Conservation (phyloP, 2,797 vertebrate genomes). For the Emys orbicularis region DNA sequence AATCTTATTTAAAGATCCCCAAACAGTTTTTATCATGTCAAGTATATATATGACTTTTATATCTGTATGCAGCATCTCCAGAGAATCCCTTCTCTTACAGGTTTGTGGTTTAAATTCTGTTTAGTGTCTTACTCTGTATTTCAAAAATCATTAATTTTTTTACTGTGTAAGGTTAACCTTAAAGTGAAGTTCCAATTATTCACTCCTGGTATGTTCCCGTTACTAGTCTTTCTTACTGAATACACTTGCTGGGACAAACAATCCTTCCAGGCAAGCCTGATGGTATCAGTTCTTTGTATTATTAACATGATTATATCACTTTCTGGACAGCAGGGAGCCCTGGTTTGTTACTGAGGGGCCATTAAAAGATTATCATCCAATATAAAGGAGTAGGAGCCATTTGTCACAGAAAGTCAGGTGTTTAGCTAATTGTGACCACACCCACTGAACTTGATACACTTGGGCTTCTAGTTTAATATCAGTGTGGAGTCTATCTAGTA, state of each 20-base stretch:
- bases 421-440: not conserved
- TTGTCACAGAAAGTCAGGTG: not conserved
- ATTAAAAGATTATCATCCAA: not conserved
- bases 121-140: not conserved
- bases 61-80: constrained; percentile 1
- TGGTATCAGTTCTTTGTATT: not conserved
- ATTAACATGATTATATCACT: not conserved
- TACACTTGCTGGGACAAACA: not conserved
- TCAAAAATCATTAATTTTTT: not conserved
- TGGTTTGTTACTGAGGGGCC: not conserved
- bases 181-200: not conserved
- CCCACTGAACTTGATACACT: not conserved
- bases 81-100: not conserved
- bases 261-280: not conserved
- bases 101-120: constrained; percentile 22
- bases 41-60: constrained; percentile 44
- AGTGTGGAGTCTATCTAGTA: not conserved
- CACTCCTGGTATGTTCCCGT: not conserved
- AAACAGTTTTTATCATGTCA: constrained; percentile 34
- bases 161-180: not conserved
- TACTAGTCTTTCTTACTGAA: not conserved
- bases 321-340: not conserved
- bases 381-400: not conserved
- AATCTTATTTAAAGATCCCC: constrained; percentile 39
- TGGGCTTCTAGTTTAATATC: not conserved